Evolutionary conservation across 2,797 vertebrate species (phyloP), one percentile per base, ranked within the genome.

Genomic region (Psittacula echo): DNA sequence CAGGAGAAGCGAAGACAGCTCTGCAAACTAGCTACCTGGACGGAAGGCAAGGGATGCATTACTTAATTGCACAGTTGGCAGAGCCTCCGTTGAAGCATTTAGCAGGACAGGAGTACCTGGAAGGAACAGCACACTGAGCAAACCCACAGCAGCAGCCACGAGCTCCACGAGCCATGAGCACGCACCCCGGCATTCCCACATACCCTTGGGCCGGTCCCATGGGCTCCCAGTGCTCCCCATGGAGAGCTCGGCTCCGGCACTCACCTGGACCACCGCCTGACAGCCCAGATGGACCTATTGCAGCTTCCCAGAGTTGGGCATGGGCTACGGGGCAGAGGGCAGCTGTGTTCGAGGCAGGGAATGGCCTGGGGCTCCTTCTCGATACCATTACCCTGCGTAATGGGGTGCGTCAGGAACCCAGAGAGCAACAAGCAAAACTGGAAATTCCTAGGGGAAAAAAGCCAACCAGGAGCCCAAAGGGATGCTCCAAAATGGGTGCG

Each of bases 121-220:
- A 97, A 96, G 81, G 93, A 96, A 96, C 90, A 96, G 93, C 94
- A 95, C 32, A 92, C 96, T 94, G 93, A 96, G 88, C 95, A 74
- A 89, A 85, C 70, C 27, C 3, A 2, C 39, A 2, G 90, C 84
- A 30, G 76, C 86, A 34, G 85, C 89, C 0, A 7, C 22, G 11
- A 39, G 2, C 4, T 10, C 62, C 58, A 60, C n/a, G 11, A 18
- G 61, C 65, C 9, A 14, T 6, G 3, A n/a, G 61, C 60, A 51
- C 23, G 7, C 50, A 19, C 29, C 51, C 64, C 39, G 2, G 29
- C 23, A 1, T 4, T 19, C 87, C 70, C 54, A 5, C 5, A 5
- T 2, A 12, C 67, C 16, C 16, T 3, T 3, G 5, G 34, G 42
- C 17, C 2, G 22, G 2, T 39, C 39, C 73, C 11, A 5, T 4